A percentile compares a stretch with the other conserved stretches of the same genome.
Conservation (phyloP, 2,888 invertebrate genomes). For the Biston stratarius region DNA sequence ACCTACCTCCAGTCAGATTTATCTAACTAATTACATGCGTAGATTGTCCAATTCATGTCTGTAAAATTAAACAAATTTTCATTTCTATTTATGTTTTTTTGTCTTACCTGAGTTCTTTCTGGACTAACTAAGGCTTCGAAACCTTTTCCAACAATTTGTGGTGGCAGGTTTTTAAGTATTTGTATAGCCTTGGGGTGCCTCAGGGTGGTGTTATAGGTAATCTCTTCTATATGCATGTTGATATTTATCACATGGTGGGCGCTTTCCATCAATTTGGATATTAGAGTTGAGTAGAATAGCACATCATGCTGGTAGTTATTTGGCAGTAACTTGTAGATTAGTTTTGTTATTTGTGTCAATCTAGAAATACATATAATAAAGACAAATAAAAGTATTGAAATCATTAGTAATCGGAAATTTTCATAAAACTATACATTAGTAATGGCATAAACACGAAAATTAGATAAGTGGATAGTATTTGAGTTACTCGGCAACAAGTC, state of each 20-base stretch:
- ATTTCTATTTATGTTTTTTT: not conserved
- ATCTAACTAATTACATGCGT: too few species aligned
- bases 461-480: too few species aligned
- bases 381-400: too few species aligned
- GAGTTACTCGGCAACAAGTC: too few species aligned
- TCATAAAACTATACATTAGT: not conserved
- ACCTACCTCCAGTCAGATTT: too few species aligned
- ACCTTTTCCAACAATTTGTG: constrained; percentile 64
- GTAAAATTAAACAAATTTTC: constrained; percentile 29
- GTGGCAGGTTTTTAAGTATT: constrained; percentile 62
- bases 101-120: constrained; percentile 74
- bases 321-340: constrained; percentile 69
- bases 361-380: constrained; percentile 55
- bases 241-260: constrained; percentile 67
- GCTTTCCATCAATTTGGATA: constrained; percentile 73
- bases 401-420: too few species aligned
- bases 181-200: constrained; percentile 70
- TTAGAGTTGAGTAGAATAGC: constrained; percentile 73
- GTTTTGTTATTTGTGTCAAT: constrained; percentile 65
- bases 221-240: constrained; percentile 75
- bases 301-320: constrained; percentile 66
- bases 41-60: constrained; percentile 51
- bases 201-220: constrained; percentile 72
- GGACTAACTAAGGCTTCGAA: constrained; percentile 78
- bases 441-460: too few species aligned